Conservation (phyloP, 2,797 vertebrate species). For the Helostoma temminkii region DNA sequence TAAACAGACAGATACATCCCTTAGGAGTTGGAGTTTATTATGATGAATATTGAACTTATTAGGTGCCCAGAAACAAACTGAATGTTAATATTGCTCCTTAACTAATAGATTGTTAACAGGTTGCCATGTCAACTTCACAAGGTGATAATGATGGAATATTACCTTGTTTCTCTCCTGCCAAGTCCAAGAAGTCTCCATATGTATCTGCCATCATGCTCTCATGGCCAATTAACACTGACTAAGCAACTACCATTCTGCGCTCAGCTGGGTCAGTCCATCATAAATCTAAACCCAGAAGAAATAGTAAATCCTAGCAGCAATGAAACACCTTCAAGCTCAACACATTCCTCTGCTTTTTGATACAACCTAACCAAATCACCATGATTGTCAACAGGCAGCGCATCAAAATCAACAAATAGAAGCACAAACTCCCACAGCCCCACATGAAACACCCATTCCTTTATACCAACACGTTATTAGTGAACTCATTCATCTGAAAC, state of each 20-base stretch:
- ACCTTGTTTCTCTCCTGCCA: no score
- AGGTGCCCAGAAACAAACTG: not conserved
- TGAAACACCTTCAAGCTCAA: not conserved
- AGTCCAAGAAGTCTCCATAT: not conserved
- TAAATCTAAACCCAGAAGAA: conserved; percentile 10
- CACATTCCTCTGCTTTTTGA: not conserved
- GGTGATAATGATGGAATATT: not conserved
- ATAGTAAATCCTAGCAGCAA: conserved; percentile 14
- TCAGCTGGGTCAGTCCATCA: conserved; percentile 18
- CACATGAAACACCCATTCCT: not conserved
- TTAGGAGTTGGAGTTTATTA: not conserved
- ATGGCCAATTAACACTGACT: not conserved
- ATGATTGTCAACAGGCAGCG: conserved; percentile 41
- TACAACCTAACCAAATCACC: conserved; percentile 21
- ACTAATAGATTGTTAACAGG: not conserved
- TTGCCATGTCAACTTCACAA: not conserved
- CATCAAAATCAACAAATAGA: conserved; percentile 31
- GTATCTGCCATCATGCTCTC: not conserved
- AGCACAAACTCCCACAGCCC: conserved; percentile 26
- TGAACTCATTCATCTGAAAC: conserved; percentile 42
- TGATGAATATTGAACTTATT: not conserved
- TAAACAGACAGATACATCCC: not conserved
- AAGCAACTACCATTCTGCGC: conserved; percentile 2
- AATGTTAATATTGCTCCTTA: not conserved
- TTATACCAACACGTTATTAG: conserved; percentile 20